Conservation (phyloP, 2,113 vertebrate genomes). For the Nicator chloris region DNA sequence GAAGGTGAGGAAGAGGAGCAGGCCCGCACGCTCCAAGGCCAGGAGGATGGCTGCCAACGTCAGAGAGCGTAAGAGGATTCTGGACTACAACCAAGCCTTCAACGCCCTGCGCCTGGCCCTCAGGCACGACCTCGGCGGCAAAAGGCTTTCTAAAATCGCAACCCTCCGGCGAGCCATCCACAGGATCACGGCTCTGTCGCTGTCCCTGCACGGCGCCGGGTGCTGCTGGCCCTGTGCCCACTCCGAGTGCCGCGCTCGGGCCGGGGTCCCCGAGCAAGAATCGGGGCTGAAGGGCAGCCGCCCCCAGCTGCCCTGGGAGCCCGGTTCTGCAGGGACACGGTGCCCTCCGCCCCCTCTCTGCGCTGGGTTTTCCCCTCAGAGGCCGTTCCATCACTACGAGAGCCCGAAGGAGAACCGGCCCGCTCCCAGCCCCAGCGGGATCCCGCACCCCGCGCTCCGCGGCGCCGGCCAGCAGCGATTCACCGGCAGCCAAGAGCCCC, state of each 20-base stretch:
- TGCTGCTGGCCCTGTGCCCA: constrained; percentile 74
- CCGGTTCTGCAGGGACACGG: background rate
- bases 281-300: background rate
- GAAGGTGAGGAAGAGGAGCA: constrained; percentile 75
- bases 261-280: background rate
- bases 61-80: constrained; percentile 91
- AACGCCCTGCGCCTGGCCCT: constrained; percentile 88
- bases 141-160: constrained; percentile 94
- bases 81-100: constrained; percentile 98
- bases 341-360: background rate
- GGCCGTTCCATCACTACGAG: background rate
- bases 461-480: constrained; percentile 15
- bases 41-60: constrained; percentile 92
- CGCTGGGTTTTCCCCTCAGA: background rate
- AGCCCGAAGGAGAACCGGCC: background rate
- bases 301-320: background rate
- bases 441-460: background rate
- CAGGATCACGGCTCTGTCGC: constrained; percentile 87
- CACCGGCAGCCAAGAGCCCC: constrained; percentile 7
- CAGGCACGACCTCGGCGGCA: constrained; percentile 88
- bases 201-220: constrained; percentile 70
- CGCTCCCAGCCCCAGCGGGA: background rate
- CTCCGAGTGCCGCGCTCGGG: constrained; percentile 72
- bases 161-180: constrained; percentile 92
- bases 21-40: constrained; percentile 89